Evolutionary conservation across 2,113 vertebrate species (phyloP).

Genomic region (Phodopus roborovskii): DNA sequence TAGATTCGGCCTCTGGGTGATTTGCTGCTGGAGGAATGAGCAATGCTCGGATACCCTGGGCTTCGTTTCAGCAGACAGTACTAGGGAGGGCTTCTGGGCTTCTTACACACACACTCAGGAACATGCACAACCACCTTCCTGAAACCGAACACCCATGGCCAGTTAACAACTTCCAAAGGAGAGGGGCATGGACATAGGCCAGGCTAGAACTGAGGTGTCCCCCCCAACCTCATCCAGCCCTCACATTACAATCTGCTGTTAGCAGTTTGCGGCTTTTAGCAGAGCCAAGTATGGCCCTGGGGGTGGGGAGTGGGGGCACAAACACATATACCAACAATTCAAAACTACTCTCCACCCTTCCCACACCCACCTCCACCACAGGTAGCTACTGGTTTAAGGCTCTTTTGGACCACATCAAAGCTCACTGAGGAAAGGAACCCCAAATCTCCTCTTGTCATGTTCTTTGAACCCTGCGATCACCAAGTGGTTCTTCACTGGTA

Average conservation of each 20-base stretch:
- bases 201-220: neutral
- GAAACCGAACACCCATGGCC: constrained; percentile 41
- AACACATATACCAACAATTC: constrained; percentile 59
- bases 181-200: neutral
- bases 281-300: constrained; percentile 54
- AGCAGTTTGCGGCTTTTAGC: constrained; percentile 62
- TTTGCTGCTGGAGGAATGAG: neutral
- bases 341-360: constrained; percentile 28
- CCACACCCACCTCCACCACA: constrained; percentile 37
- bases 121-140: constrained; percentile 62
- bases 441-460: neutral
- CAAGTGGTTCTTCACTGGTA: neutral
- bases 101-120: neutral
- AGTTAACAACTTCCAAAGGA: constrained; percentile 12
- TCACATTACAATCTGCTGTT: neutral
- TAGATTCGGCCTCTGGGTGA: neutral
- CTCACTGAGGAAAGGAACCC: constrained; percentile 51
- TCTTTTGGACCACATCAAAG: constrained; percentile 69
- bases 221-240: neutral
- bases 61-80: constrained; percentile 31
- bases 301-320: constrained; percentile 57
- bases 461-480: neutral
- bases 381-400: constrained; percentile 72
- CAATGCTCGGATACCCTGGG: constrained; percentile 1
- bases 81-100: constrained; percentile 44